A percentile compares a stretch with the other conserved stretches of the same genome.
These are phyloP conservation scores for Tokudaia tokunoshimensis DNA, from an alignment of 2,797 vertebrate genomes.

Conservation along the genomic window DNA sequence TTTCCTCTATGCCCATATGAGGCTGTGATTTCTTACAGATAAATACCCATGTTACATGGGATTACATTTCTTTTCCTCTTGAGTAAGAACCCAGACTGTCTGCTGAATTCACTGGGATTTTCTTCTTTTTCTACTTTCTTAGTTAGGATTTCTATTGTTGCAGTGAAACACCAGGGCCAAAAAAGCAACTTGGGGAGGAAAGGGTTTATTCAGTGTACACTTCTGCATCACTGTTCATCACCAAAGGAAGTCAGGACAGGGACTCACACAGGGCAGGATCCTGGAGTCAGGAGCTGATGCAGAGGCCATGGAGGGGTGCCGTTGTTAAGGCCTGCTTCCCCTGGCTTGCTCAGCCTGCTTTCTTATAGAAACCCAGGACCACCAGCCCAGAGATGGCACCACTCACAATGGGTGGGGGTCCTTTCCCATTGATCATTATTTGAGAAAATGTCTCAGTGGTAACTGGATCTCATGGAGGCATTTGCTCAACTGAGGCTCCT, in stretches of 20 bases:
- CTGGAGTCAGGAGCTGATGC: not conserved
- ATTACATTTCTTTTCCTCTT: not conserved
- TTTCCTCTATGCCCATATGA: not conserved
- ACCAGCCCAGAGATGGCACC: not conserved
- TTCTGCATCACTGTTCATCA: not conserved
- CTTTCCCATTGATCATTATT: not conserved
- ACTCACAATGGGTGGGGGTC: not conserved
- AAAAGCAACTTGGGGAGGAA: not conserved
- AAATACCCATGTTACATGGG: not conserved
- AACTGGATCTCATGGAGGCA: not conserved
- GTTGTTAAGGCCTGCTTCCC: not conserved
- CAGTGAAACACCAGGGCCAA: not conserved
- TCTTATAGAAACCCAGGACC: not conserved
- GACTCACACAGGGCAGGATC: not conserved
- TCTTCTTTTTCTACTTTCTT: not conserved
- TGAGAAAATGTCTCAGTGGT: not conserved
- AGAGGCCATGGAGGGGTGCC: not conserved
- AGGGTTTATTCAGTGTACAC: not conserved
- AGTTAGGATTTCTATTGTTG: not conserved
- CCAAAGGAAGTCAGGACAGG: not conserved
- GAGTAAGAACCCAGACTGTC: not conserved
- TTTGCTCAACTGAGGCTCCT: not conserved
- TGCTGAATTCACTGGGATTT: not conserved
- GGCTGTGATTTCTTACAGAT: not conserved
- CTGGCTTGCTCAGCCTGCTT: not conserved